Conservation (phyloP, 1,140 invertebrate genomes). For the Zophobas morio region DNA sequence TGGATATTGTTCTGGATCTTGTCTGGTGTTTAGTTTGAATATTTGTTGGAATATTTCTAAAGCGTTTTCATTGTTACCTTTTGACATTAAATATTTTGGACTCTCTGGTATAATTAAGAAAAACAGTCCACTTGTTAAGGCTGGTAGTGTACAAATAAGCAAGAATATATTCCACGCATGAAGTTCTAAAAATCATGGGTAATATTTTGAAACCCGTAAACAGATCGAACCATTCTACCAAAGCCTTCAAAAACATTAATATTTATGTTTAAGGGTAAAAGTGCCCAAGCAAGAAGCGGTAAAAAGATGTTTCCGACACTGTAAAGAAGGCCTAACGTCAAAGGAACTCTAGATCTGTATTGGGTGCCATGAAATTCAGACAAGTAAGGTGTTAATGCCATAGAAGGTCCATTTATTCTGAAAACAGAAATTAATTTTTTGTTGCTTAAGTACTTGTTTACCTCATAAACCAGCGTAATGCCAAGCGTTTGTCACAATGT, state of each 20-base stretch:
- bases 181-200: slow-evolving; percentile 66
- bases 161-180: slow-evolving; percentile 87
- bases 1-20: slow-evolving; percentile 74
- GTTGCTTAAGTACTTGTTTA: no score
- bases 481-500: no score
- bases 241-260: slow-evolving; percentile 22
- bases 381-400: slow-evolving; percentile 76
- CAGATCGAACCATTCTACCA: background rate
- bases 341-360: slow-evolving; percentile 71
- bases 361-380: slow-evolving; percentile 76
- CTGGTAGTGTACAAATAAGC: slow-evolving; percentile 75
- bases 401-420: slow-evolving; percentile 79
- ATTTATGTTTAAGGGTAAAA: slow-evolving; percentile 68
- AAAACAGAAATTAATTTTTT: slow-evolving; percentile 7
- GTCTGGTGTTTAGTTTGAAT: slow-evolving; percentile 75
- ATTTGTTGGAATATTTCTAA: slow-evolving; percentile 74
- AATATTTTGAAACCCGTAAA: slow-evolving; percentile 63
- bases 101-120: slow-evolving; percentile 84
- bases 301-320: slow-evolving; percentile 7
- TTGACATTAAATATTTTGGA: slow-evolving; percentile 86
- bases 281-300: slow-evolving; percentile 64
- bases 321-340: slow-evolving; percentile 14
- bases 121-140: slow-evolving; percentile 73
- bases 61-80: slow-evolving; percentile 79
- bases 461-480: no score